These are phyloP conservation scores for Hyperopisus bebe DNA, from an alignment of 2,113 vertebrate species.

Conservation along the genomic window DNA sequence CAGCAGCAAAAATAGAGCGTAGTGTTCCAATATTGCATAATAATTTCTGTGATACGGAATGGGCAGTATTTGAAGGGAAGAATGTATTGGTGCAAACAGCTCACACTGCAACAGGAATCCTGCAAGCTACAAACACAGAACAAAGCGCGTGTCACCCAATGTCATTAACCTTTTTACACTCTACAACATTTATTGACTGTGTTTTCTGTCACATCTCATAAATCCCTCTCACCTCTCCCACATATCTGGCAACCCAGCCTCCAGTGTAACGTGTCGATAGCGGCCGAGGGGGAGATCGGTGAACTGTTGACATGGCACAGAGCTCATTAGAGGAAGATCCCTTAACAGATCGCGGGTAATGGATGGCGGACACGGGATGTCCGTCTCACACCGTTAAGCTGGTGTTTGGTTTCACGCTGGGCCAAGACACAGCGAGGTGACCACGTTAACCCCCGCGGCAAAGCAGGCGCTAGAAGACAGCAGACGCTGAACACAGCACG, in stretches of 20 bases:
- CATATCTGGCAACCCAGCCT: not conserved
- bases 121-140: not conserved
- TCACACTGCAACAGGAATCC: not conserved
- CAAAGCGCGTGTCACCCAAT: not conserved
- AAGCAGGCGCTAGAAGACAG: not conserved
- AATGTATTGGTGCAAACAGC: not conserved
- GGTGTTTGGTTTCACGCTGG: not conserved
- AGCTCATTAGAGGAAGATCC: not conserved
- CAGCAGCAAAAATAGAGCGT: not conserved
- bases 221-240: not conserved
- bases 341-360: not conserved
- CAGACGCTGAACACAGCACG: not conserved
- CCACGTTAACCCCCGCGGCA: not conserved
- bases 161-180: not conserved
- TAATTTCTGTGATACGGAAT: constrained; percentile 8
- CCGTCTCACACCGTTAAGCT: not conserved
- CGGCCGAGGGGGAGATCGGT: not conserved
- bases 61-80: not conserved
- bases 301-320: not conserved
- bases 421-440: not conserved
- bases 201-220: not conserved
- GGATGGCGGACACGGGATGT: not conserved
- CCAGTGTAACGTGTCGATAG: not conserved
- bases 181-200: not conserved
- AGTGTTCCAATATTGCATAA: constrained; percentile 5